Evolutionary conservation across 1,140 invertebrate genomes (phyloP).

Genomic region (Papilio glaucus): DNA sequence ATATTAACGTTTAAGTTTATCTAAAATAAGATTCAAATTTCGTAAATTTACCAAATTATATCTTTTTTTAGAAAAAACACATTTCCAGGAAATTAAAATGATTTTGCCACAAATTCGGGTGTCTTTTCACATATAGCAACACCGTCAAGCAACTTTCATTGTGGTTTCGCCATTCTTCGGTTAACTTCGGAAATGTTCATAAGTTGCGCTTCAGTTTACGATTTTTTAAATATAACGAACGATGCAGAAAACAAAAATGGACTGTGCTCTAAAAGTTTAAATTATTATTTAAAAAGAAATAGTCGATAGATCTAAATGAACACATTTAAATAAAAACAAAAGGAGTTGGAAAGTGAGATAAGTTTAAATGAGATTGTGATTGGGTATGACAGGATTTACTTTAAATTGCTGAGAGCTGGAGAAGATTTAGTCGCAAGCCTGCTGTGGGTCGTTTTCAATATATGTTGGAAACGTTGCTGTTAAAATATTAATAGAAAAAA

Average conservation of each 20-base stretch:
- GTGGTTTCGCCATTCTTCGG: conserved; percentile 51
- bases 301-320: background rate
- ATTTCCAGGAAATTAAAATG: background rate
- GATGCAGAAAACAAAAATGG: conserved; percentile 63
- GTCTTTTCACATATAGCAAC: conserved; percentile 42
- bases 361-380: too few species aligned
- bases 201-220: conserved; percentile 50
- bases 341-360: too few species aligned
- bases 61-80: background rate
- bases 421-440: too few species aligned
- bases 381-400: too few species aligned
- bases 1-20: background rate
- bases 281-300: background rate
- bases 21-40: background rate
- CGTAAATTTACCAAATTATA: background rate
- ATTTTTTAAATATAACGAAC: conserved; percentile 49
- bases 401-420: too few species aligned
- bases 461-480: too few species aligned
- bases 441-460: too few species aligned
- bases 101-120: conserved; percentile 31
- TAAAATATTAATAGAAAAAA: too few species aligned
- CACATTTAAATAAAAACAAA: background rate
- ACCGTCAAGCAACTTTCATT: conserved; percentile 60
- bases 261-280: conserved; percentile 38
- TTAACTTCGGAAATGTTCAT: conserved; percentile 44